Base-by-base conservation (phyloP, 2,888 invertebrate genomes). In the Cremastinae sp. region DNA sequence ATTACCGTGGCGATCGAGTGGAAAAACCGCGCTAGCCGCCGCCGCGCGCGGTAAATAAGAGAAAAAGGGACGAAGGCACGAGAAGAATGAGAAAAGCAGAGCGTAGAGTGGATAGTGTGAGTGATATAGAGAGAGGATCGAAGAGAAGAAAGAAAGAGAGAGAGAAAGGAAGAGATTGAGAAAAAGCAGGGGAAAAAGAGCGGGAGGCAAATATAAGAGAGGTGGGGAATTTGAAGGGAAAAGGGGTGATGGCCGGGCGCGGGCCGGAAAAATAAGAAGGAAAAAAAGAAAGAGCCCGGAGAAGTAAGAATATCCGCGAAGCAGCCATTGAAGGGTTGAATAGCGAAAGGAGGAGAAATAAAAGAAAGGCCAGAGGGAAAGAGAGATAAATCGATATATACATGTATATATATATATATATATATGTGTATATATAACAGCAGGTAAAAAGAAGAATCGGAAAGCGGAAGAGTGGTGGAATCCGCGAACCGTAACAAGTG, bases 401-500 rank as follows among this genome's bases (percentile, higher is more conserved):
- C 34, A 59, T 53, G 41, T n/a, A n/a, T n/a, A n/a, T n/a, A n/a
- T n/a, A 28, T 5, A 5, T 28, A 28, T 28, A 28, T 28, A 28
- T 28, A 28, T 28, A 28, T 5, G 28, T 28, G 5, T 28, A 28
- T 28, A 28, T 5, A 2, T 61, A 53, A 54, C 51, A 41, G 49
- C 18, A 43, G 56, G 62, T 38, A 68, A 69, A 76, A 36, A 72
- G 75, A 59, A 61, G 72, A 76, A 68, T 69, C 72, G 72, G 62
- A 58, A 62, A 76, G 68, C 68, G 73, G 76, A 76, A 69, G 64
- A 38, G 47, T 64, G 53, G 61, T 53, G 62, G 70, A 76, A 58
- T 68, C 65, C 69, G 69, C 73, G 76, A 59, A 69, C 69, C 69
- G 72, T 76, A 76, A 76, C 69, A 68, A 65, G 76, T 59, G 68